Evolutionary conservation across 2,888 invertebrate genomes (phyloP).

Genomic region (Stenurella melanura): DNA sequence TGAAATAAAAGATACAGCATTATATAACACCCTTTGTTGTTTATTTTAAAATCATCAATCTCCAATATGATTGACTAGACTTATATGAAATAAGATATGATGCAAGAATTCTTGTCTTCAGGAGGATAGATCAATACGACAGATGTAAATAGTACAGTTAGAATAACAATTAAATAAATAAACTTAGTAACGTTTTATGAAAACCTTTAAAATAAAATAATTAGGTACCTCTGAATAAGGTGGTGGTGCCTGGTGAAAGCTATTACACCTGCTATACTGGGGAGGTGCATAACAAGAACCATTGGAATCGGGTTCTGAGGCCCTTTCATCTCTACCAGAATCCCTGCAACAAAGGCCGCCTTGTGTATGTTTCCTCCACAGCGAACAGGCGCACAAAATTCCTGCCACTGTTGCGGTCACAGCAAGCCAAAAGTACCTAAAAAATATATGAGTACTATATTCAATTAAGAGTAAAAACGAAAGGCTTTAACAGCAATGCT

Average conservation of each 20-base stretch:
- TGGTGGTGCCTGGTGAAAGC: slow-evolving; percentile 88
- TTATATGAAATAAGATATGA: too few species aligned
- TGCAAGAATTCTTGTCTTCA: too few species aligned
- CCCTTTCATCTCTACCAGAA: slow-evolving; percentile 75
- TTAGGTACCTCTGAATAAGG: slow-evolving; percentile 91
- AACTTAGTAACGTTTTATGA: too few species aligned
- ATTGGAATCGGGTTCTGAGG: slow-evolving; percentile 85
- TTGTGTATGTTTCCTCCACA: slow-evolving; percentile 77
- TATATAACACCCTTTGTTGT: not conserved
- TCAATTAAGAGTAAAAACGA: too few species aligned
- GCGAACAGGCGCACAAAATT: slow-evolving; percentile 81
- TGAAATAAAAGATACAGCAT: slow-evolving; percentile 66
- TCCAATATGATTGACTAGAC: too few species aligned
- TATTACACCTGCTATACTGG: slow-evolving; percentile 88
- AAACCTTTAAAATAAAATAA: not conserved
- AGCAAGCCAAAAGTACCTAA: slow-evolving; percentile 74
- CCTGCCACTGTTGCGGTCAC: slow-evolving; percentile 82
- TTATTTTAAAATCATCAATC: not conserved
- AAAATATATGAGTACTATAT: slow-evolving; percentile 16
- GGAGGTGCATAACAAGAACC: slow-evolving; percentile 89
- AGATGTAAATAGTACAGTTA: too few species aligned
- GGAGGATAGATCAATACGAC: too few species aligned
- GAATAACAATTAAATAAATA: too few species aligned
- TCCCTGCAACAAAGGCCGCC: slow-evolving; percentile 67
- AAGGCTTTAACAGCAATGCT: too few species aligned